phyloP scores from a whole-genome alignment of 2,888 invertebrate species.

The Dryococelus australis region DNA sequence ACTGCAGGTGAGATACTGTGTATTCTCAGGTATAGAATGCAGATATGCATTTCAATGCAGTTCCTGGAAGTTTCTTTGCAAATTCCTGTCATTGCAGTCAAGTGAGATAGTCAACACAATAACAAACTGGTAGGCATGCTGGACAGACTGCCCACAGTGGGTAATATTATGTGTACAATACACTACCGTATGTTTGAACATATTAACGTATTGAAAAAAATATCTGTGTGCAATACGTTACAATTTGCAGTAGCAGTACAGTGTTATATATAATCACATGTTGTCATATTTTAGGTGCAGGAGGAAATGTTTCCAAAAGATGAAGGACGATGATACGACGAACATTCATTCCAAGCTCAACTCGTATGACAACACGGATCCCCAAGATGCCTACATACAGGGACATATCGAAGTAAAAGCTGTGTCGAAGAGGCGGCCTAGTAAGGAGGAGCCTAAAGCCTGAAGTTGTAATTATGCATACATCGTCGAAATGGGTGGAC shows the following conservation, averaged over 20 bases:
- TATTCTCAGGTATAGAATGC: too few relatives aligned
- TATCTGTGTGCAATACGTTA: background rate
- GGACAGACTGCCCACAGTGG: too few relatives aligned
- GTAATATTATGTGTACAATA: background rate
- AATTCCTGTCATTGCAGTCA: too few relatives aligned
- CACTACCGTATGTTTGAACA: background rate
- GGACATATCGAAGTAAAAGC: background rate
- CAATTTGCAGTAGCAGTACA: background rate
- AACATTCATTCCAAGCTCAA: conserved; percentile 13
- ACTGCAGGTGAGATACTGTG: too few relatives aligned
- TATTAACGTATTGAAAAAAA: background rate
- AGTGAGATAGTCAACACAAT: too few relatives aligned
- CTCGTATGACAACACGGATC: background rate
- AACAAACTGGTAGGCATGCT: too few relatives aligned
- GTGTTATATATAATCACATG: background rate
- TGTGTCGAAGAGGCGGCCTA: conserved; percentile 5
- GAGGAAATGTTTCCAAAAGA: conserved; percentile 13
- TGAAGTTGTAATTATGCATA: conserved; percentile 22
- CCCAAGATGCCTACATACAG: conserved; percentile 24
- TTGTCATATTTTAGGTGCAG: background rate
- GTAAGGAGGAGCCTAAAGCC: background rate
- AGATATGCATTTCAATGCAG: too few relatives aligned
- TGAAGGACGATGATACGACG: background rate
- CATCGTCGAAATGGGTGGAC: background rate
- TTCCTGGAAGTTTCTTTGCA: too few relatives aligned